phyloP scores from a whole-genome alignment of 2,797 vertebrate species.

The Protosalanx chinensis region DNA sequence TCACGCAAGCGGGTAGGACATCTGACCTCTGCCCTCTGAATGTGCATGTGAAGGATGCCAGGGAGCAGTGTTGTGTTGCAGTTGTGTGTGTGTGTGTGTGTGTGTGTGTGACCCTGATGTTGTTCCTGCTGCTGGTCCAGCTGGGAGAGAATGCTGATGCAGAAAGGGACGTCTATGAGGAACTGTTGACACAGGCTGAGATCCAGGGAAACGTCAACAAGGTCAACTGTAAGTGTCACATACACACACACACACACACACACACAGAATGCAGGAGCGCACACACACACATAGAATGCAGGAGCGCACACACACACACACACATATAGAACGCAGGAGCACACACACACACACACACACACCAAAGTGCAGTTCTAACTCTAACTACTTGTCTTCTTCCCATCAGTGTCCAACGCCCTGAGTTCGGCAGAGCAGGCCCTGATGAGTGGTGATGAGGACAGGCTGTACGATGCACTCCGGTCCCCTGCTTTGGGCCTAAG shows the following conservation, averaged over 20 bases:
- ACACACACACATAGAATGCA: neutral
- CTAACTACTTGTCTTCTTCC: neutral
- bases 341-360: no score
- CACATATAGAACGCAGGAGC: no score
- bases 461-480: constrained; percentile 76
- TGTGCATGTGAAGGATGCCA: neutral
- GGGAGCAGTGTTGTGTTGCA: neutral
- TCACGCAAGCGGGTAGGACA: constrained; percentile 86
- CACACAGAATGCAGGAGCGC: neutral
- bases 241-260: neutral
- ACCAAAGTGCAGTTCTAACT: neutral
- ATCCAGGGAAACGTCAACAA: constrained; percentile 97
- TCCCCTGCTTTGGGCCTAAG: constrained; percentile 77
- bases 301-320: no score
- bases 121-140: constrained; percentile 56
- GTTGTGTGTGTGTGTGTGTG: no score
- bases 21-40: neutral
- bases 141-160: constrained; percentile 81
- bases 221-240: constrained; percentile 83
- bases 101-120: neutral
- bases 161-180: constrained; percentile 93
- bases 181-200: constrained; percentile 95
- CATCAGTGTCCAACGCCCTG: constrained; percentile 72
- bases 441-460: constrained; percentile 66
- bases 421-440: constrained; percentile 77